These are phyloP conservation scores for Rhinolophus ferrumequinum DNA, from an alignment of 2,113 vertebrate species.

Conservation along the genomic window DNA sequence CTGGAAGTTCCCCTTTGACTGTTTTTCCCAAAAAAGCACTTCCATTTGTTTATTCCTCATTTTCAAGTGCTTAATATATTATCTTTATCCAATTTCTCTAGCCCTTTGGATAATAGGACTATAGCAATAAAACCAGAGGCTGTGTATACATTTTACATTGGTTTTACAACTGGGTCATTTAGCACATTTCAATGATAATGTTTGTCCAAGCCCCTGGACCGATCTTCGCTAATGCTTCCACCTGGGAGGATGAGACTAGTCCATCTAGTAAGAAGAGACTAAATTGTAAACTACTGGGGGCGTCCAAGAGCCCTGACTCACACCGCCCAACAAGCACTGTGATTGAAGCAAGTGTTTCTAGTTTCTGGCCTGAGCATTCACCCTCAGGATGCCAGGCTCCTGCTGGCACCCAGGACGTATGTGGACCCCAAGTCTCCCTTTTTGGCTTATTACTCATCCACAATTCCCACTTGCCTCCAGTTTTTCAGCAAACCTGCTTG, in stretches of 20 bases:
- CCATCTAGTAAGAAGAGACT: not conserved
- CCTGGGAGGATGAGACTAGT: not conserved
- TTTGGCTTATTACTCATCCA: not conserved
- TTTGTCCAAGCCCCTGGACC: not conserved
- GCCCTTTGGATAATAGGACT: not conserved
- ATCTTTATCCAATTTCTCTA: not conserved
- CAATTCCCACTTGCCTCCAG: not conserved
- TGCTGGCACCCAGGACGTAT: not conserved
- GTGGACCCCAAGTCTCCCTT: not conserved
- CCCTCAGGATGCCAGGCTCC: not conserved
- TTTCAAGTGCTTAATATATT: not conserved
- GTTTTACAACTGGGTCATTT: not conserved
- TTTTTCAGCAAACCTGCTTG: not conserved
- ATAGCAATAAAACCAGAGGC: not conserved
- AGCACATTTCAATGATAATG: not conserved
- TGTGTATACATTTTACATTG: not conserved
- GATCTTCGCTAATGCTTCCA: not conserved
- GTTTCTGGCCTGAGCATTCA: not conserved
- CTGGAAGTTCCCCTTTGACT: not conserved
- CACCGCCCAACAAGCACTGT: not conserved
- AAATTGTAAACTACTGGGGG: not conserved
- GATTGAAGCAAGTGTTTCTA: not conserved
- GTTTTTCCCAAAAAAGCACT: not conserved
- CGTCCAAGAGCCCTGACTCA: not conserved
- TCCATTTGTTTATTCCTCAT: not conserved